Conservation (phyloP, 2,888 invertebrate genomes). For the Zeuzera pyrina region DNA sequence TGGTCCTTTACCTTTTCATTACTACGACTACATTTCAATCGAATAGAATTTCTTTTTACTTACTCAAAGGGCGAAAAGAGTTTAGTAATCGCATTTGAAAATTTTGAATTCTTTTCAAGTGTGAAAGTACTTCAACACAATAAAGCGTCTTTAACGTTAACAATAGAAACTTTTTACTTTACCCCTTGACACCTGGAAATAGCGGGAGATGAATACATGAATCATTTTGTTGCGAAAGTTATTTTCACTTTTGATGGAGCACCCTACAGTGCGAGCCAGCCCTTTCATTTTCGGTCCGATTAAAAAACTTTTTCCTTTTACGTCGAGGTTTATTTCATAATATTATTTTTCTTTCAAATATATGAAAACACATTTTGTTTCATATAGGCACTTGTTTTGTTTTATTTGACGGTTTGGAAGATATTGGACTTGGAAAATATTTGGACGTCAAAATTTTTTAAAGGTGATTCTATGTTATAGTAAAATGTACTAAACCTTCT, state of each 20-base stretch:
- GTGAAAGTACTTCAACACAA: constrained; percentile 37
- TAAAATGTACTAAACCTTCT: too few relatives aligned
- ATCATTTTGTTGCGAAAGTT: constrained; percentile 23
- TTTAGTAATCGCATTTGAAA: constrained; percentile 19
- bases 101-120: constrained; percentile 23
- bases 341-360: too few relatives aligned
- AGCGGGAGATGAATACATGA: constrained; percentile 42
- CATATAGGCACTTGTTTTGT: too few relatives aligned
- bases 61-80: constrained; percentile 12
- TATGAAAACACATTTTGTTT: too few relatives aligned
- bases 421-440: too few relatives aligned
- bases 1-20: constrained; percentile 63
- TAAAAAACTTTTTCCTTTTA: constrained; percentile 46
- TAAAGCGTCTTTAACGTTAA: constrained; percentile 28
- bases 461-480: too few relatives aligned
- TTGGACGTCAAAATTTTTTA: too few relatives aligned
- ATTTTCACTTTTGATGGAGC: constrained; percentile 23
- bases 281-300: constrained; percentile 38
- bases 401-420: too few relatives aligned
- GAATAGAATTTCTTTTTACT: constrained; percentile 18
- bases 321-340: too few relatives aligned
- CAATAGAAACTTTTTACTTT: constrained; percentile 48
- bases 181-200: constrained; percentile 44
- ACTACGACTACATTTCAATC: constrained; percentile 39
- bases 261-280: constrained; percentile 20